Evolutionary conservation across 2,888 invertebrate species (phyloP).

Genomic region (Chromoteleia sp.): DNA sequence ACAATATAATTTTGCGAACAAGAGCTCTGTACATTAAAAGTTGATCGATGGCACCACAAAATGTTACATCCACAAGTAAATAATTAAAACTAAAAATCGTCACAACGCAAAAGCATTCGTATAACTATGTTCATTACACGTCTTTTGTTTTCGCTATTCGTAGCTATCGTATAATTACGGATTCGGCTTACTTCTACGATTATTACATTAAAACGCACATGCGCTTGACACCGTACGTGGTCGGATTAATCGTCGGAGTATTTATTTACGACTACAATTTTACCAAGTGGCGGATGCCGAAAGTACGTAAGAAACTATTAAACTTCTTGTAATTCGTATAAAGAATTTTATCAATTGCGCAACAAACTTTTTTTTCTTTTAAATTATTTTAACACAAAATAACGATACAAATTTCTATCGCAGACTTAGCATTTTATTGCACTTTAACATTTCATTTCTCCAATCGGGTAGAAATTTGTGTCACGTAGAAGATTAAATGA

Average conservation of each 20-base stretch:
- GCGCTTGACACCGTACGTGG: constrained; percentile 74
- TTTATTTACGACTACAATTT: constrained; percentile 75
- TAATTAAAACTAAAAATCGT: constrained; percentile 42
- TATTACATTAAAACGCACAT: constrained; percentile 76
- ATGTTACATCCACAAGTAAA: constrained; percentile 50
- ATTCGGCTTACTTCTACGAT: constrained; percentile 72
- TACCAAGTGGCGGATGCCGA: constrained; percentile 74
- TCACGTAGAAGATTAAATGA: constrained; percentile 12
- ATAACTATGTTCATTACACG: constrained; percentile 53
- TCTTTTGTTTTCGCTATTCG: constrained; percentile 48
- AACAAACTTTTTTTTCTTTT: constrained; percentile 13
- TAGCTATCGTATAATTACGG: constrained; percentile 61
- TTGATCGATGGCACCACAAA: constrained; percentile 64
- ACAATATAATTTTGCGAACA: constrained; percentile 61
- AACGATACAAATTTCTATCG: constrained; percentile 45
- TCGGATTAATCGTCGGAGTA: constrained; percentile 76
- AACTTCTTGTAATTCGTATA: constrained; percentile 18
- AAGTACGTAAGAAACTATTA: constrained; percentile 71
- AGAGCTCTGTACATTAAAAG: constrained; percentile 56
- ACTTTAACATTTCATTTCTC: background rate
- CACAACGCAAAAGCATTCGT: constrained; percentile 53
- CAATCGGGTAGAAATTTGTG: constrained; percentile 39
- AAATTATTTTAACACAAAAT: constrained; percentile 36
- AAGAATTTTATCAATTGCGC: constrained; percentile 30
- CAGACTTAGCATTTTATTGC: constrained; percentile 50